Evolutionary conservation across 2,888 invertebrate species (phyloP).

Genomic region (Blomia tropicalis): DNA sequence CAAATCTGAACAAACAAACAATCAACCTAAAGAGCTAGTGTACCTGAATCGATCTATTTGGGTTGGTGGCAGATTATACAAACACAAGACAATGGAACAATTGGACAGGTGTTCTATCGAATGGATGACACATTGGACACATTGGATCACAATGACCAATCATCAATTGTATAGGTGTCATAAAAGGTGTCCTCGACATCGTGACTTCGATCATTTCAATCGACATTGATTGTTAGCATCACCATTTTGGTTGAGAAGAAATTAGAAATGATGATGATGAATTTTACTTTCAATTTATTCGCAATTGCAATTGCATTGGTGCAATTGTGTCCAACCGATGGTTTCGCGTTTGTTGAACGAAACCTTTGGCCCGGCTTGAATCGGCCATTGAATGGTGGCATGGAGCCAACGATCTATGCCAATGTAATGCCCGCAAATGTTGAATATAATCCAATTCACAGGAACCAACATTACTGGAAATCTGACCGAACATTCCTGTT

Average conservation of each 20-base stretch:
- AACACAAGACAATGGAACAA: too few species aligned
- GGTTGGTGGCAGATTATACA: not conserved
- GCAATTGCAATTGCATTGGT: too few species aligned
- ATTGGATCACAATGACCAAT: too few species aligned
- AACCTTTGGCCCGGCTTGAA: too few species aligned
- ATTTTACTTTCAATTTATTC: too few species aligned
- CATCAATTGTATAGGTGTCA: too few species aligned
- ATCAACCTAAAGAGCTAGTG: not conserved
- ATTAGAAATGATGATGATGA: not conserved
- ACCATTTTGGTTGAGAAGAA: not conserved
- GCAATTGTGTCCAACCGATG: too few species aligned
- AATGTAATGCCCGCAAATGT: not conserved
- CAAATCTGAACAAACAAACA: slow-evolving; percentile 12
- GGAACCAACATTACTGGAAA: not conserved
- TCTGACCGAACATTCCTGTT: not conserved
- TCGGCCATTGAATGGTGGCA: not conserved
- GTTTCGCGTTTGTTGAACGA: too few species aligned
- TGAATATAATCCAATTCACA: not conserved
- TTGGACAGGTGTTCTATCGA: too few species aligned
- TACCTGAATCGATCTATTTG: not conserved
- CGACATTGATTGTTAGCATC: not conserved
- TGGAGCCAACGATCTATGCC: not conserved
- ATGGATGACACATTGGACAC: too few species aligned
- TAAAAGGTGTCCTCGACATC: not conserved
- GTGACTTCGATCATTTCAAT: too few species aligned